A percentile compares a stretch with the other conserved stretches of the same genome.
Conservation (phyloP, 2,888 invertebrate species). For the Rhaphigaster nebulosa region DNA sequence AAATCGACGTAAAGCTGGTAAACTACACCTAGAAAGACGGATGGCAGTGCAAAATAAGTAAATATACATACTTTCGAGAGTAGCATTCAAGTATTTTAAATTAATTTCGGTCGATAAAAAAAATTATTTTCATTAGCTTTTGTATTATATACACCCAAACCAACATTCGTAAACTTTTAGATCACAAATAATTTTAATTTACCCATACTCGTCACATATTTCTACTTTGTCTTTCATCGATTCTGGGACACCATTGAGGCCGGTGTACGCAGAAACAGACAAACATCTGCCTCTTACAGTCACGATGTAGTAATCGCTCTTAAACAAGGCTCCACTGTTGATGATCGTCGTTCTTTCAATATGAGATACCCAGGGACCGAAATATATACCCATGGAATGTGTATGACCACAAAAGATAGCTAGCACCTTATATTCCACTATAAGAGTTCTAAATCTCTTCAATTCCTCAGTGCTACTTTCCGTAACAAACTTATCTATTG, state of each 20-base stretch:
- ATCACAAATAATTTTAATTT: background rate
- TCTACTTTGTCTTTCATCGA: background rate
- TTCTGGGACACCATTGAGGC: background rate
- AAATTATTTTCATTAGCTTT: background rate
- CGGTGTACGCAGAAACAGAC: background rate
- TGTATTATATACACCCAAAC: background rate
- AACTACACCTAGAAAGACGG: too few relatives aligned
- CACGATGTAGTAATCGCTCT: background rate
- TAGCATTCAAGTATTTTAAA: too few relatives aligned
- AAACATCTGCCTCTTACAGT: background rate
- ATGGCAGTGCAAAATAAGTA: too few relatives aligned
- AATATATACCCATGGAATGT: background rate
- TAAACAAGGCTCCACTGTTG: background rate
- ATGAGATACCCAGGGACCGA: too few relatives aligned
- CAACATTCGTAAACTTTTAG: background rate
- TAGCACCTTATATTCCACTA: background rate
- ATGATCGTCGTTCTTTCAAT: background rate
- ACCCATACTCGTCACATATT: background rate
- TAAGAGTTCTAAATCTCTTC: background rate
- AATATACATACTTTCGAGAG: too few relatives aligned
- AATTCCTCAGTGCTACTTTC: background rate
- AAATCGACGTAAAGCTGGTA: too few relatives aligned
- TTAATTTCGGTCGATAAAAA: too few relatives aligned
- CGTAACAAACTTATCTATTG: background rate
- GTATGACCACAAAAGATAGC: constrained; percentile 23